phyloP scores from a whole-genome alignment of 1,140 invertebrate species.

The Megalonaias nervosa region DNA sequence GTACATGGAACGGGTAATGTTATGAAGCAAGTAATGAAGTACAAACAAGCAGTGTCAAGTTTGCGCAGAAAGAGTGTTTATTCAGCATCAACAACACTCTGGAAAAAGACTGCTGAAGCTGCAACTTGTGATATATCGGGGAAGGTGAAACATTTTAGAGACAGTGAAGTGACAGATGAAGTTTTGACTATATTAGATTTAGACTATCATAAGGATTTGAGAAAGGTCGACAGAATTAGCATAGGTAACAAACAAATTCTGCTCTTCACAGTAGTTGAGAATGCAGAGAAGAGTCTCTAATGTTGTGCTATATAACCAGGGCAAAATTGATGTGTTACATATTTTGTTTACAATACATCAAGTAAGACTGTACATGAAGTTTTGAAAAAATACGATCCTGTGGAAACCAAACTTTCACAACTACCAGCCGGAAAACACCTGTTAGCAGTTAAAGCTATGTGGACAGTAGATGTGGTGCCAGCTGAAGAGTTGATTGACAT shows the following conservation, averaged over 20 bases:
- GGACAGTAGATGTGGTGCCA: neutral
- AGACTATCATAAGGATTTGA: neutral
- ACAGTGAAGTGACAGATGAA: neutral
- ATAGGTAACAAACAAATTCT: constrained; percentile 16
- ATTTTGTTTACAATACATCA: constrained; percentile 17
- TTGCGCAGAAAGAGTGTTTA: too few species aligned
- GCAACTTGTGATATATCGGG: too few species aligned
- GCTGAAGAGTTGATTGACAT: constrained; percentile 9
- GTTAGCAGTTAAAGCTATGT: constrained; percentile 10
- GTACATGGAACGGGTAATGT: too few species aligned
- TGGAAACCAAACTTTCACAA: neutral
- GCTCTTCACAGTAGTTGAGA: constrained; percentile 6
- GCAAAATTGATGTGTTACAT: constrained; percentile 13
- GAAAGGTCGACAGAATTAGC: constrained; percentile 16
- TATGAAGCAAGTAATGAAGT: too few species aligned
- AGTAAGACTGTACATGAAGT: constrained; percentile 22
- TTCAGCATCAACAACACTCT: too few species aligned
- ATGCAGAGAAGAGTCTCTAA: constrained; percentile 32
- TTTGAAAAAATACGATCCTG: too few species aligned
- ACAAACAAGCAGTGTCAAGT: too few species aligned
- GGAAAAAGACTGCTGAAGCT: too few species aligned
- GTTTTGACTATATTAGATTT: constrained; percentile 1
- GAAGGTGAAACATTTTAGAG: too few species aligned
- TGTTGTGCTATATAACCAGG: constrained; percentile 6
- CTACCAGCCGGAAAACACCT: neutral